Evolutionary conservation across 2,113 vertebrate genomes (phyloP), one percentile per base, ranked within the genome.

Genomic region (Lophius piscatorius): DNA sequence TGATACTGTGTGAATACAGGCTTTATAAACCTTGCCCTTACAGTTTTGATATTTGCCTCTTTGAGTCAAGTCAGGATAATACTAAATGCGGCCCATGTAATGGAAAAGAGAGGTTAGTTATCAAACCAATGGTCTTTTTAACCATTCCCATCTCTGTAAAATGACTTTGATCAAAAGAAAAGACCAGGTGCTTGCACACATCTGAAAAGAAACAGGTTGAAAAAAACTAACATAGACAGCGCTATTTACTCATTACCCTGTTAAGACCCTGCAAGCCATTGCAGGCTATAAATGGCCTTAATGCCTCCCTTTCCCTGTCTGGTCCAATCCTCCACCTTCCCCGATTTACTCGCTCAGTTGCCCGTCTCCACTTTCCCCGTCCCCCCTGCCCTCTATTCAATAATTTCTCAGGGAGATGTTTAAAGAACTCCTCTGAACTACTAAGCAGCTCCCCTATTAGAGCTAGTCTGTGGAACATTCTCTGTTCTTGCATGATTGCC

Each of bases 111-210:
- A 38, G 33, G 61, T 71, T 38, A 56, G 67, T 52, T 49, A 58
- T 81, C 67, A 81, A 86, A 69, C 26, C 26, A 52, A 45, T 81
- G 70, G 81, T 78, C 79, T 77, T 70, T 82, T 89, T 83, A 84
- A 82, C 83, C 84, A 86, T 81, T 80, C 52, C 73, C 26, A 55
- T 85, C 70, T 49, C 61, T 38, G 36, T 55, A 44, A 82, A 77
- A 82, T 66, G 34, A 74, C 63, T 44, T 55, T 81, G 81, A 88
- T 82, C 64, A 77, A 58, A 81, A 63, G 29, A 62, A 84, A 75
- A 71, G 44, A 73, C 63, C 18, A n/a, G 51, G 49, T 60, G 72
- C 63, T 55, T 74, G n/a, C n/a, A 62, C 63, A 62, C 74, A 74
- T 76, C 51, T 72, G 52, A 47, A 59, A 61, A 67, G 47, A 49